Evolutionary conservation across 2,888 invertebrate genomes (phyloP), one percentile per base, ranked within the genome.

Genomic region (Drosophila falleni): DNA sequence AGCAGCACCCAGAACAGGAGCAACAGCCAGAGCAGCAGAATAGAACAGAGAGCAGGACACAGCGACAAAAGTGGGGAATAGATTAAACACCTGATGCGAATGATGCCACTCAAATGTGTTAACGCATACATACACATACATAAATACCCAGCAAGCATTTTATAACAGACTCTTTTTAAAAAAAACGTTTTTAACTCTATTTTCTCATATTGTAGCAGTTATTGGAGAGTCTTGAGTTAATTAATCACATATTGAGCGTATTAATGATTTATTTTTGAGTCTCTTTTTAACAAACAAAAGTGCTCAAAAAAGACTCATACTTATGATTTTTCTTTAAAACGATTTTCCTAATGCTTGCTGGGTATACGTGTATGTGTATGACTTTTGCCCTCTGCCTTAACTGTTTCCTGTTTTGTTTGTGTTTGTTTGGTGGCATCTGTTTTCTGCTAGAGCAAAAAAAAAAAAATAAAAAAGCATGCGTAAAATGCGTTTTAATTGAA

Each of bases 401-500:
- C 26, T 47, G 65, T 60, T 73, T 75, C 63, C 68, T 61, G 67
- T 59, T 65, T 49, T 58, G 59, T 60, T 64, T 60, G 54, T 31
- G 39, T 62, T 53, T 62, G 62, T 61, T 64, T 50, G 63, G 65
- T 71, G 81, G 87, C 84, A 84, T 84, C 87, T 84, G 89, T 62
- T 78, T 74, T 75, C 62, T 71, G 66, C 61, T 54, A 8, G 47
- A 15, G 29, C 29, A 37, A 33, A 58, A 61, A 8, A 39, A 16
- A 53, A 67, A 6, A 2, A 35, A 5, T 1, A 39, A 66, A 10
- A 42, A 66, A 64, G 66, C 58, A 71, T 88, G 80, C 87, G 71
- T 84, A 78, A 73, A 78, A 80, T 89, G 83, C 77, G 74, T 82
- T 89, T 85, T 85, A 86, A 86, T 86, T 86, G 72, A 89, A 85